A percentile compares a stretch with the other conserved stretches of the same genome.
phyloP scores from a whole-genome alignment of 2,888 invertebrate genomes.

The Dastarcus helophoroides region DNA sequence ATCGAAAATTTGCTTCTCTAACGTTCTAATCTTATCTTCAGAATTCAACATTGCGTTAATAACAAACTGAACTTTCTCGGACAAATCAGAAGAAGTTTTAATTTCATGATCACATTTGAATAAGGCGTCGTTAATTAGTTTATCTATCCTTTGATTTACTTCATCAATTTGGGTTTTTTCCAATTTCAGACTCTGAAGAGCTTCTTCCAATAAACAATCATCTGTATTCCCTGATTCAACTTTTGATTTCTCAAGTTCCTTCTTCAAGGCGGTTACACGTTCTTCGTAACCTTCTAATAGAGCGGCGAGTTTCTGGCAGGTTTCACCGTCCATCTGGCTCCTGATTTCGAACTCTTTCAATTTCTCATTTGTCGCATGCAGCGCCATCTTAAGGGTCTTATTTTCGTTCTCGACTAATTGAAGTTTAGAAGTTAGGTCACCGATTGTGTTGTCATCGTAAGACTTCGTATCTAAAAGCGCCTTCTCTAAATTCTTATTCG shows the following conservation, averaged over 20 bases:
- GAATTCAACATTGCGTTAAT: too few species aligned
- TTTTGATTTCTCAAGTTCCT: slow-evolving; percentile 29
- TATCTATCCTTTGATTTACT: neutral
- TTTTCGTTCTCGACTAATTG: slow-evolving; percentile 24
- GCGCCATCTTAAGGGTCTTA: slow-evolving; percentile 22
- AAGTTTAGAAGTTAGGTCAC: slow-evolving; percentile 12
- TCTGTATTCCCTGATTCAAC: slow-evolving; percentile 23
- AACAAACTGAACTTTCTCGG: too few species aligned
- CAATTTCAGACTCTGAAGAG: slow-evolving; percentile 12
- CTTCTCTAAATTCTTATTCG: slow-evolving; percentile 19
- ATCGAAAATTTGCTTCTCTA: slow-evolving; percentile 28
- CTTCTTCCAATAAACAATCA: slow-evolving; percentile 20
- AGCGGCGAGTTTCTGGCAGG: slow-evolving; percentile 19
- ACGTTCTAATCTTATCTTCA: slow-evolving; percentile 34
- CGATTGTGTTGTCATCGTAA: slow-evolving; percentile 25
- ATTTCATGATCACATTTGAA: neutral
- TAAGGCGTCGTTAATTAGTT: too few species aligned
- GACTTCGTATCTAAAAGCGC: slow-evolving; percentile 23
- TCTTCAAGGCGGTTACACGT: slow-evolving; percentile 24
- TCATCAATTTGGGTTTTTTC: slow-evolving; percentile 22
- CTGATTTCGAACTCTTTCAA: slow-evolving; percentile 8
- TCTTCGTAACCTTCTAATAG: slow-evolving; percentile 23
- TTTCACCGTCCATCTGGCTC: slow-evolving; percentile 20
- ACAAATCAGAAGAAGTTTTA: too few species aligned
- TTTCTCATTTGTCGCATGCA: slow-evolving; percentile 17